Evolutionary conservation across 64 coral and sea anemone genomes (phyloP).

Genomic region (Porites australiensis): DNA sequence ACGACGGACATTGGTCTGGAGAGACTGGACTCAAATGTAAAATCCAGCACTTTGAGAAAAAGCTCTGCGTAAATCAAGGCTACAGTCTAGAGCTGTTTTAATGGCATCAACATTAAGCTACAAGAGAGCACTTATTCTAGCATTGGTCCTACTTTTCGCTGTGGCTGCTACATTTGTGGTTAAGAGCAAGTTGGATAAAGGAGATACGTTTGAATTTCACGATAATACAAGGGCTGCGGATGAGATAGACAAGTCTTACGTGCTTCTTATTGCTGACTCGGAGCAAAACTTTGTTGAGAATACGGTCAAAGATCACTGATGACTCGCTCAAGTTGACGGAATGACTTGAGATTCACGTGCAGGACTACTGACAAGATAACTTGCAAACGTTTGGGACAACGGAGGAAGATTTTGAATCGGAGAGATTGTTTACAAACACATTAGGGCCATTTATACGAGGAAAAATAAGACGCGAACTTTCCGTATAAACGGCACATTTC

Average conservation of each 20-base stretch:
- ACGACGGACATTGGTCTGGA: conserved; percentile 1
- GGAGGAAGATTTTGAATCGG: too few species aligned
- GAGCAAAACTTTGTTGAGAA: neutral
- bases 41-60: neutral
- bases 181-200: conserved; percentile 9
- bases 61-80: neutral
- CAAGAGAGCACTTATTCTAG: neutral
- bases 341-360: too few species aligned
- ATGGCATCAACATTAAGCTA: conserved; percentile 10
- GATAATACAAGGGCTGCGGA: conserved; percentile 43
- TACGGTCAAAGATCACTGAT: too few species aligned
- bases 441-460: too few species aligned
- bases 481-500: too few species aligned
- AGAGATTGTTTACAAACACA: too few species aligned
- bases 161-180: conserved; percentile 39
- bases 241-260: conserved; percentile 71
- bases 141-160: neutral
- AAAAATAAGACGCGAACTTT: too few species aligned
- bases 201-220: conserved; percentile 17
- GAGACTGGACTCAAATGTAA: neutral
- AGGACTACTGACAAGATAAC: too few species aligned
- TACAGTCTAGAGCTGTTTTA: neutral
- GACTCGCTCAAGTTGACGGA: too few species aligned
- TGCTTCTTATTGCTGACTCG: conserved; percentile 36
- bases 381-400: too few species aligned